A percentile compares a stretch with the other conserved stretches of the same genome.
These are phyloP conservation scores for Sclerurus mexicanus DNA, from an alignment of 2,113 vertebrate species.

Conservation along the genomic window DNA sequence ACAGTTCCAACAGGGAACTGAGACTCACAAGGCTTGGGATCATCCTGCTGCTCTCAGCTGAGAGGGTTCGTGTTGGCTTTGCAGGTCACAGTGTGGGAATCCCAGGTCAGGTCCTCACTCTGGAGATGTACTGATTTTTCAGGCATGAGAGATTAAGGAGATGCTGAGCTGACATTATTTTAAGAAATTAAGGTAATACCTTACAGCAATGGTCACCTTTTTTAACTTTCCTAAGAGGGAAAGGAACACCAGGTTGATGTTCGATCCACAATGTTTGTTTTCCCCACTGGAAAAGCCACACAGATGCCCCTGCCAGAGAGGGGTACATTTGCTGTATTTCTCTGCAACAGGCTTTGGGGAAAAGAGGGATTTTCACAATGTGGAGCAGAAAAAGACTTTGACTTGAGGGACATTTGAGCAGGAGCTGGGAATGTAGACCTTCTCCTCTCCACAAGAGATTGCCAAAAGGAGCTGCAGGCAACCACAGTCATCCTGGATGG, in stretches of 20 bases:
- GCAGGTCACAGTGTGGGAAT: neutral
- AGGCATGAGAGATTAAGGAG: neutral
- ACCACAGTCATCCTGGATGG: neutral
- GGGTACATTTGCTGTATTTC: neutral
- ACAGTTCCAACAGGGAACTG: neutral
- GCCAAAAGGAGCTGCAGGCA: neutral
- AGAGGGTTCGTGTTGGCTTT: neutral
- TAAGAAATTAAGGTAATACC: neutral
- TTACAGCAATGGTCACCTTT: neutral
- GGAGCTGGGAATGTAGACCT: neutral
- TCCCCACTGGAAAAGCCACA: neutral
- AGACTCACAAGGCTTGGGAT: neutral
- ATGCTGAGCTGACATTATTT: neutral
- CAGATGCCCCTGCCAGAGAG: neutral
- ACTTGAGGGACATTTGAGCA: neutral
- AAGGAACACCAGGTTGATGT: neutral
- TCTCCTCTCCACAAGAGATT: neutral
- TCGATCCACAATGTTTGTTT: neutral
- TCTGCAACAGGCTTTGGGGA: neutral
- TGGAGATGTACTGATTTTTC: neutral
- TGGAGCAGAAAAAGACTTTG: neutral
- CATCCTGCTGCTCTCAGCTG: neutral
- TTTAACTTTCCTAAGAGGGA: neutral
- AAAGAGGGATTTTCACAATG: neutral
- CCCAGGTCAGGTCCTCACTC: neutral